Conservation (phyloP, 2,113 vertebrate genomes). For the Serilophus lunatus region DNA sequence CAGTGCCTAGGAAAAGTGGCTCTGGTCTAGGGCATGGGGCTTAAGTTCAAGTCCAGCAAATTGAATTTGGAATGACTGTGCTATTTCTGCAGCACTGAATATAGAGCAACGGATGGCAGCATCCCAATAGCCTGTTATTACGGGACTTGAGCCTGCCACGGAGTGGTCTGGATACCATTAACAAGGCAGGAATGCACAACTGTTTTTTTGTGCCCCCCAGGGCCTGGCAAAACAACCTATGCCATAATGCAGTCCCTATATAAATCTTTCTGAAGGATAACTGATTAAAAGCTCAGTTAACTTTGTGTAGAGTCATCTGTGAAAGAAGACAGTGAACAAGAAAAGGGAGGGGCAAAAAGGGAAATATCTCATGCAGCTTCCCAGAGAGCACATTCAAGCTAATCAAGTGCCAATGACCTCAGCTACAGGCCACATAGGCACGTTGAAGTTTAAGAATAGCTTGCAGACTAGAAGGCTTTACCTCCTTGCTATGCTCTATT, state of each 20-base stretch:
- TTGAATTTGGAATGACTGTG: constrained; percentile 65
- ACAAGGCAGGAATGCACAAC: constrained; percentile 71
- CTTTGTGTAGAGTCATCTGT: background rate
- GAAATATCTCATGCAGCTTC: background rate
- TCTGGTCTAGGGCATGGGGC: constrained; percentile 64
- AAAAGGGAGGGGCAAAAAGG: background rate
- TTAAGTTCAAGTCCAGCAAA: constrained; percentile 63
- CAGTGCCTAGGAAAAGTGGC: constrained; percentile 7
- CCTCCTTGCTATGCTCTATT: background rate
- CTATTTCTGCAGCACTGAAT: constrained; percentile 75
- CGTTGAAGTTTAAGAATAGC: background rate
- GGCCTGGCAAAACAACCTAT: constrained; percentile 19
- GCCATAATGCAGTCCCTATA: background rate
- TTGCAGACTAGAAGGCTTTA: background rate
- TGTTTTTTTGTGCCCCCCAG: constrained; percentile 58
- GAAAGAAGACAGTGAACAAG: background rate
- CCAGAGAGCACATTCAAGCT: background rate
- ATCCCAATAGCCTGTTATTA: constrained; percentile 70
- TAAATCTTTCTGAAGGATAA: constrained; percentile 43
- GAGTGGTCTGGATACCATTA: constrained; percentile 38
- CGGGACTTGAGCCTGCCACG: constrained; percentile 67
- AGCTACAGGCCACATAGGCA: background rate
- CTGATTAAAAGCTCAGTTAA: background rate
- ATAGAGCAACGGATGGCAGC: constrained; percentile 67
- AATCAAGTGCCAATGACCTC: background rate